A percentile compares a stretch with the other conserved stretches of the same genome.
Evolutionary conservation across 2,797 vertebrate species (phyloP).

Genomic region (Ciconia nigra): DNA sequence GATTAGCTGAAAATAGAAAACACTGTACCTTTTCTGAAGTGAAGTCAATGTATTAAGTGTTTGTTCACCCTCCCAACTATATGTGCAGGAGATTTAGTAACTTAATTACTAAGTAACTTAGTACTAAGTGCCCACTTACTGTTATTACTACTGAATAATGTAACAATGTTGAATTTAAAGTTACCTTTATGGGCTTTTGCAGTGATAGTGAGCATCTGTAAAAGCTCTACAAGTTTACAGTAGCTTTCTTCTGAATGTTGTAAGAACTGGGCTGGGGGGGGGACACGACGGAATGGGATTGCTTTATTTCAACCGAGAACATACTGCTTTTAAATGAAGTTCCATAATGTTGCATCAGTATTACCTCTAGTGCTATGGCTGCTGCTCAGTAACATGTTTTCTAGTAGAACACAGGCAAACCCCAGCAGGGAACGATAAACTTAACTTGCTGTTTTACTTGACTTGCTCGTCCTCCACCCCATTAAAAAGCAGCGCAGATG

Average conservation of each 20-base stretch:
- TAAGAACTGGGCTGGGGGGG: neutral
- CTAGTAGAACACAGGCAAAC: neutral
- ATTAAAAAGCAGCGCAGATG: neutral
- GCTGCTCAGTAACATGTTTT: neutral
- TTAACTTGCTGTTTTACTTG: neutral
- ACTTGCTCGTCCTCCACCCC: neutral
- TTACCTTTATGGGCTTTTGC: neutral
- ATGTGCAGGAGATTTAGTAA: too few relatives aligned
- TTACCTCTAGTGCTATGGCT: neutral
- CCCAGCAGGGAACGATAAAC: neutral
- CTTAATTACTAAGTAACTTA: neutral
- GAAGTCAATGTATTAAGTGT: neutral
- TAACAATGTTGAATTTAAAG: neutral
- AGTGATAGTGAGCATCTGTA: neutral
- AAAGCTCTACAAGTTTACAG: neutral
- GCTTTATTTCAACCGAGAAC: neutral
- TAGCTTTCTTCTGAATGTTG: neutral
- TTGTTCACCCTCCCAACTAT: too few relatives aligned
- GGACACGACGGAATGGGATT: neutral
- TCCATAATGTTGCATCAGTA: neutral
- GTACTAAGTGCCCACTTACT: neutral
- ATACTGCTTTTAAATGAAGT: neutral
- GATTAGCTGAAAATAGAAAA: neutral
- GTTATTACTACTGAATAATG: neutral
- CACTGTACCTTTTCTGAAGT: neutral